Evolutionary conservation across 2,113 vertebrate species (phyloP), one percentile per base, ranked within the genome.

Genomic region (Sinocyclocheilus rhinocerous): DNA sequence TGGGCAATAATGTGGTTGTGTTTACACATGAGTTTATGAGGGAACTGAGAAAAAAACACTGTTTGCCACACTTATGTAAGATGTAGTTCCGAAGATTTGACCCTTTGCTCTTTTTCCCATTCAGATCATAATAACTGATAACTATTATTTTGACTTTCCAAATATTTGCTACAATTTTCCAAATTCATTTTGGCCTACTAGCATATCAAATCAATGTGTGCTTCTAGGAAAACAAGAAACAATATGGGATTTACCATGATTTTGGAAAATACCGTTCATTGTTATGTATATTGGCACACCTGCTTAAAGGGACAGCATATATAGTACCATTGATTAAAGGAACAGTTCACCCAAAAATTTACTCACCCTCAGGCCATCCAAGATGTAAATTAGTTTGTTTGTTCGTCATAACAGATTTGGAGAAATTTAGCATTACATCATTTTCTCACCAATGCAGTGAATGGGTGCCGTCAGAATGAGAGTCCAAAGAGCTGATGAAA

Each of bases 1-100:
- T 16, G 39, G 77, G 85, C 90, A 22, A 90, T 85, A 92, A 84
- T 87, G 26, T 85, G 22, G 80, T 79, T 89, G 89, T 93, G 92
- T 92, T 93, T 91, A 83, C 86, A 85, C 85, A 87, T 78, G 81
- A 16, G 22, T 55, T 75, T 33, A 50, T 50, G 52, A 76, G 36
- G 8, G 33, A 20, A 70, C 55, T 57, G 18, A 61, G 2, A 61
- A 61, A n/a, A 33, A 61, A 61, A 61, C 57, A 10, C 16, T 20
- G 52, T 55, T 55, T 6, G 1, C 6, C 52, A 20, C 18, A 55
- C 57, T 72, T 42, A 72, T 76, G 57, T 22, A 24, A 83, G 75
- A 78, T 72, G 84, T 18, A 59, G 69, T 63, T 1, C 39, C 73
- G 22, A 15, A 5, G 6, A 22, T 15, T 5, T 52, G 24, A 42